Evolutionary conservation across 1,140 invertebrate genomes (phyloP).

Genomic region (Steinernema feltiae): DNA sequence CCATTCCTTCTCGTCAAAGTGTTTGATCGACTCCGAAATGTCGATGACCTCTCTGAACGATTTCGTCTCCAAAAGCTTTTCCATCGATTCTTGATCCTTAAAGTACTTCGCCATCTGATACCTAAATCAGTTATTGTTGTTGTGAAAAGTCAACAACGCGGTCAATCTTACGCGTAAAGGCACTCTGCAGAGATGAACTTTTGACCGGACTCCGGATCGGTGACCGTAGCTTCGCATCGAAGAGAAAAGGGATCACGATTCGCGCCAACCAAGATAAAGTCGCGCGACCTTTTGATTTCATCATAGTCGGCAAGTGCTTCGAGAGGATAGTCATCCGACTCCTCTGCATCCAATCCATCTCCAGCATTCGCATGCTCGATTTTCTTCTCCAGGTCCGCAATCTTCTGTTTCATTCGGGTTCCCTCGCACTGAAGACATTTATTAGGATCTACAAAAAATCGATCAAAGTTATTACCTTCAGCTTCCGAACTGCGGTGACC

Average conservation of each 20-base stretch:
- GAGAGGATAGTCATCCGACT: background rate
- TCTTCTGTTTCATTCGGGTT: background rate
- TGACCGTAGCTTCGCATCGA: background rate
- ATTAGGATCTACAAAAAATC: too few relatives aligned
- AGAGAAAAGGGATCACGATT: background rate
- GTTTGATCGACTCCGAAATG: background rate
- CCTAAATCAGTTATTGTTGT: too few relatives aligned
- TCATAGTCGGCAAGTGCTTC: background rate
- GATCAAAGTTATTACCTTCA: background rate
- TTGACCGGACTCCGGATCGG: background rate
- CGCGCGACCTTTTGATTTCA: background rate
- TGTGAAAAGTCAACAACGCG: too few relatives aligned
- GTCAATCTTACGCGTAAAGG: too few relatives aligned
- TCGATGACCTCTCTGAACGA: background rate
- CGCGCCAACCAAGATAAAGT: background rate
- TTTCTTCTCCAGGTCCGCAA: background rate
- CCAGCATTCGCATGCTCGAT: background rate
- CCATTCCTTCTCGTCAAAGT: background rate
- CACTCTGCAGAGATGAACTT: background rate
- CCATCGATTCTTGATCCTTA: background rate
- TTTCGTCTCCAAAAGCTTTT: background rate
- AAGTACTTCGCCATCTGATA: background rate
- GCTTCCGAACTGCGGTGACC: background rate
- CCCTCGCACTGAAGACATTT: background rate
- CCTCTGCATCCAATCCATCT: background rate